phyloP scores from a whole-genome alignment of 2,888 invertebrate genomes.

The Drosophila conformis region DNA sequence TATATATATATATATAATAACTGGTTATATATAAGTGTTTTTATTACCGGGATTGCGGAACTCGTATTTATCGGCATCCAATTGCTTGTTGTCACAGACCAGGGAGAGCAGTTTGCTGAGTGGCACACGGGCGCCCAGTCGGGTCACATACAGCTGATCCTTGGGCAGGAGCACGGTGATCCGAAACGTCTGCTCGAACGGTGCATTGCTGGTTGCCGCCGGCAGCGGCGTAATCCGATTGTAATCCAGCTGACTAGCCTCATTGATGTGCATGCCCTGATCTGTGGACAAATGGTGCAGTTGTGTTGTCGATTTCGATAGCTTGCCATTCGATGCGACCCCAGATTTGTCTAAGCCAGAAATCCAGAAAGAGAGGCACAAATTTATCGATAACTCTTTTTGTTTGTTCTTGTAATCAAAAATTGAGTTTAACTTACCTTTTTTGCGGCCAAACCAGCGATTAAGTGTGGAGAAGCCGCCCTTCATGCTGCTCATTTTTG shows the following conservation, averaged over 20 bases:
- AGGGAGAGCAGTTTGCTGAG: conserved; percentile 89
- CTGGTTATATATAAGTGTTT: neutral
- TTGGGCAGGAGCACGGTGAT: conserved; percentile 90
- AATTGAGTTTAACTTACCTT: conserved; percentile 75
- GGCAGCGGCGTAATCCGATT: conserved; percentile 84
- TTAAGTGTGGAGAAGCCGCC: conserved; percentile 85
- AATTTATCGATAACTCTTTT: neutral
- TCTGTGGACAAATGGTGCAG: conserved; percentile 79
- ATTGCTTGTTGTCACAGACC: conserved; percentile 91
- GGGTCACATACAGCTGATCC: conserved; percentile 91
- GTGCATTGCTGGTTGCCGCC: conserved; percentile 84
- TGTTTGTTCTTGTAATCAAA: too few relatives aligned
- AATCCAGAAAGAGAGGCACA: neutral
- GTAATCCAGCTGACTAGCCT: conserved; percentile 85
- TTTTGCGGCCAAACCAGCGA: conserved; percentile 85
- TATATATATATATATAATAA: too few relatives aligned
- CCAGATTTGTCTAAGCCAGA: conserved; percentile 65
- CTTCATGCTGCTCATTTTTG: conserved; percentile 83
- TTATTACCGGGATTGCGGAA: conserved; percentile 90
- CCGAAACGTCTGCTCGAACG: conserved; percentile 85
- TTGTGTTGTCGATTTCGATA: conserved; percentile 82
- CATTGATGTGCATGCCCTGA: conserved; percentile 81
- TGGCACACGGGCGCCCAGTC: conserved; percentile 89
- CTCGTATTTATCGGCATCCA: conserved; percentile 90
- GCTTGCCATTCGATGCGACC: conserved; percentile 76